Conservation (phyloP, 2,113 vertebrate species). For the Otus sunia region DNA sequence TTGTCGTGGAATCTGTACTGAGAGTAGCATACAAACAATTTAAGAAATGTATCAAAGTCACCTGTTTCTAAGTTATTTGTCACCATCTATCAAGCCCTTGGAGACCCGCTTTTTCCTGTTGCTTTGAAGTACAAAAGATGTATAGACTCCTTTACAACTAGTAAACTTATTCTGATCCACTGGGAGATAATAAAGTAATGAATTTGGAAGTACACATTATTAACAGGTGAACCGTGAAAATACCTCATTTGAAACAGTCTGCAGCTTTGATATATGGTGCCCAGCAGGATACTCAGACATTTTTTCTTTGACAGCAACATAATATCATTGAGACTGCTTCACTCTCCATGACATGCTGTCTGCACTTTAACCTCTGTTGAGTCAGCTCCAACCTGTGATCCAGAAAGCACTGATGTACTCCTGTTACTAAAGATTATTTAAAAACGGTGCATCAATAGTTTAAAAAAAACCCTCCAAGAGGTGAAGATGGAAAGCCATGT, state of each 20-base stretch:
- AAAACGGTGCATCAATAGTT: not conserved
- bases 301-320: not conserved
- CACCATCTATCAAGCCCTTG: not conserved
- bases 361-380: not conserved
- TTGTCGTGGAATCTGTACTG: not conserved
- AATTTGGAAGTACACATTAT: not conserved
- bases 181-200: not conserved
- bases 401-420: not conserved
- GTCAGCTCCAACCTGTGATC: not conserved
- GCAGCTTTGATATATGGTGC: not conserved
- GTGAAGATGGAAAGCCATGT: not conserved
- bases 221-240: not conserved
- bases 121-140: not conserved
- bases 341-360: not conserved
- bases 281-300: not conserved
- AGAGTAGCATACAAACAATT: not conserved
- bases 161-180: not conserved
- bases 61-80: not conserved
- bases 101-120: not conserved
- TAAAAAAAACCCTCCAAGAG: not conserved
- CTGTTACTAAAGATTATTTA: not conserved
- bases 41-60: not conserved
- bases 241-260: not conserved
- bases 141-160: not conserved
- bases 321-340: not conserved